These are phyloP conservation scores for Ginglymostoma cirratum DNA, from an alignment of 2,113 vertebrate species.

Conservation along the genomic window DNA sequence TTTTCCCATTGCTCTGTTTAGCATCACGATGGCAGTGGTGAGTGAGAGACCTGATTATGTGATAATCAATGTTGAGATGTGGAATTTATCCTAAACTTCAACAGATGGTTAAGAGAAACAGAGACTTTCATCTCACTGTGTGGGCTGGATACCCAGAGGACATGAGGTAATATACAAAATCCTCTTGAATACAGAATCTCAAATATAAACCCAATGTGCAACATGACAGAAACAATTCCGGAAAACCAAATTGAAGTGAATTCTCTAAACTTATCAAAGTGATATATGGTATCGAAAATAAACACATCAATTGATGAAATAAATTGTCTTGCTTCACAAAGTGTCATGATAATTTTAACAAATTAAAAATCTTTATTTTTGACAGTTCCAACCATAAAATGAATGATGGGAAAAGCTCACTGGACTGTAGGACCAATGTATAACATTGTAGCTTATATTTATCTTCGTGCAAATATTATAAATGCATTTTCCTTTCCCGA, in stretches of 20 bases:
- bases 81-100: neutral
- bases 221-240: neutral
- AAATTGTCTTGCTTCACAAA: neutral
- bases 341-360: neutral
- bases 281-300: neutral
- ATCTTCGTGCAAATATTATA: neutral
- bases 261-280: neutral
- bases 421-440: neutral
- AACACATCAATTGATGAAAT: neutral
- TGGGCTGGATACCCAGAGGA: neutral
- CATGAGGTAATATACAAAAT: neutral
- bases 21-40: neutral
- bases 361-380: neutral
- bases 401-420: neutral
- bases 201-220: neutral
- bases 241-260: neutral
- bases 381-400: neutral
- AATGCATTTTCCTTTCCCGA: neutral
- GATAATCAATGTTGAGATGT: neutral
- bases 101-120: neutral
- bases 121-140: neutral
- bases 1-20: neutral
- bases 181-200: neutral
- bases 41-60: neutral
- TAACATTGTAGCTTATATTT: neutral